These are phyloP conservation scores for Eristalis arbustorum DNA, from an alignment of 2,888 invertebrate genomes.

Conservation along the genomic window DNA sequence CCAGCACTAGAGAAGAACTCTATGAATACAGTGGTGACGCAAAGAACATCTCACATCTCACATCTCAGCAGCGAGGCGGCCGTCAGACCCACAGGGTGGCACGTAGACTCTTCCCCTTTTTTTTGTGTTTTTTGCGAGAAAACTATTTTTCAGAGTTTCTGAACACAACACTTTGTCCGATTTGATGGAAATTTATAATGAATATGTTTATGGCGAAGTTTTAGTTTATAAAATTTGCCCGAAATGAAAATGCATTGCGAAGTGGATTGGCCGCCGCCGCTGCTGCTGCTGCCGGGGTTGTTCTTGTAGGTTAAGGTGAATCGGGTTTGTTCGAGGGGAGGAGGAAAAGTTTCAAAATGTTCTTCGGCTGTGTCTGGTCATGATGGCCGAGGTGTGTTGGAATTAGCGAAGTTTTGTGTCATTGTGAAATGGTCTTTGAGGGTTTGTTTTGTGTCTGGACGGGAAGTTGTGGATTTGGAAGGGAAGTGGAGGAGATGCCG, in stretches of 20 bases:
- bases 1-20: background rate
- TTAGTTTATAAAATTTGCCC: slow-evolving; percentile 7
- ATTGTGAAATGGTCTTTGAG: background rate
- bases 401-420: background rate
- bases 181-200: slow-evolving; percentile 56
- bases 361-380: background rate
- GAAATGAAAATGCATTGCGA: background rate
- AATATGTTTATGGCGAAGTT: slow-evolving; percentile 36
- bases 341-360: background rate
- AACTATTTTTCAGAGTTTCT: slow-evolving; percentile 40
- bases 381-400: background rate
- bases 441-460: background rate
- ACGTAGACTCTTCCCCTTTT: background rate
- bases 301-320: background rate
- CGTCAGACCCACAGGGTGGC: slow-evolving; percentile 3
- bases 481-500: background rate
- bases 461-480: background rate
- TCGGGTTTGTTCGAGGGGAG: background rate
- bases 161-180: slow-evolving; percentile 39
- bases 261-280: background rate
- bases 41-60: background rate
- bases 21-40: background rate
- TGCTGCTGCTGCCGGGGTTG: background rate
- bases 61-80: background rate
- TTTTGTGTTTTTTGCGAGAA: background rate